Conservation (phyloP, 2,113 vertebrate species). For the Oenanthe oenanthe region DNA sequence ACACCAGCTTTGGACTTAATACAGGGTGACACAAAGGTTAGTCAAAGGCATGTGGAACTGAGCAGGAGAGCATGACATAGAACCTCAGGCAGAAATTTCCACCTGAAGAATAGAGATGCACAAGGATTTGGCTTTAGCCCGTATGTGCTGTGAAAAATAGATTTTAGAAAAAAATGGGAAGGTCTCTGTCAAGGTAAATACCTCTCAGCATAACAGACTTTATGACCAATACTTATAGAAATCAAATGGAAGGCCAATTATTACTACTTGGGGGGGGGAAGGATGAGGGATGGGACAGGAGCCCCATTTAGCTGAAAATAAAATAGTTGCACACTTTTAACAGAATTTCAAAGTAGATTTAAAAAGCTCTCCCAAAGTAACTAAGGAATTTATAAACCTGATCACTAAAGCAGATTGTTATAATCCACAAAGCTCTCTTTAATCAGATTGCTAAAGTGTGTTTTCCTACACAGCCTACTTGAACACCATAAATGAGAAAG, state of each 20-base stretch:
- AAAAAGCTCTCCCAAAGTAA: background rate
- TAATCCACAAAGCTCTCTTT: slow-evolving; percentile 8
- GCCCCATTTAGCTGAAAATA: background rate
- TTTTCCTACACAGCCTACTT: background rate
- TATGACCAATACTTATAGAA: background rate
- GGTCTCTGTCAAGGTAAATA: background rate
- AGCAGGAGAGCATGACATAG: background rate
- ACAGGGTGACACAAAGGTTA: background rate
- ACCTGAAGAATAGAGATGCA: background rate
- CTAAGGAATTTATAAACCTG: background rate
- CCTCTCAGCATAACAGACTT: background rate
- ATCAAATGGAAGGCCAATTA: background rate
- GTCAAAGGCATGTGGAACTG: background rate
- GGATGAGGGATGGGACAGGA: rapidly evolving
- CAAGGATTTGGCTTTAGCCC: background rate
- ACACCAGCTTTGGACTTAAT: background rate
- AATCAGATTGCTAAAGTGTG: background rate
- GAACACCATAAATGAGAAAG: background rate
- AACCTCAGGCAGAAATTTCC: background rate
- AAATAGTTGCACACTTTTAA: background rate
- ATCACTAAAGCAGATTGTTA: slow-evolving; percentile 1
- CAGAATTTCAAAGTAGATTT: background rate
- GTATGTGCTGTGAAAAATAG: background rate
- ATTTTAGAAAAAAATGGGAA: background rate
- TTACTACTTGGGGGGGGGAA: background rate